A percentile compares a stretch with the other conserved stretches of the same genome.
phyloP scores from a whole-genome alignment of 2,888 invertebrate species.

The Lepidochrysops patricia region DNA sequence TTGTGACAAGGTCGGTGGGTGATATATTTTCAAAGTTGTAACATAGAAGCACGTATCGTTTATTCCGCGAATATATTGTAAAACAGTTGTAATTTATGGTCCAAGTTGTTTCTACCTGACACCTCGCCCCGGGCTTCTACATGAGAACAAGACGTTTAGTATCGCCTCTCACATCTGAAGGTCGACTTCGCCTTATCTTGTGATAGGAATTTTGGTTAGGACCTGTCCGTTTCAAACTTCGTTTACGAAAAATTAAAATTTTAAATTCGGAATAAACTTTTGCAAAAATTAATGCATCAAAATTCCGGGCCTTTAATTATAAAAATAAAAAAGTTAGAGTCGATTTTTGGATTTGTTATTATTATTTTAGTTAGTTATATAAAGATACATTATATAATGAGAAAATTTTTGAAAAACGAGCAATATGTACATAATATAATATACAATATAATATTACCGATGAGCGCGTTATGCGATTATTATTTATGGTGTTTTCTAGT shows the following conservation, averaged over 20 bases:
- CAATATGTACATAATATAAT: too few relatives aligned
- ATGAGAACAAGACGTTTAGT: background rate
- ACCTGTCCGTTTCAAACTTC: background rate
- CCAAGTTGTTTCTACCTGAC: background rate
- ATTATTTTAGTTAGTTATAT: too few relatives aligned
- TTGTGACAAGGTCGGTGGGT: background rate
- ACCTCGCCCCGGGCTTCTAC: background rate
- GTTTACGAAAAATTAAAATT: background rate
- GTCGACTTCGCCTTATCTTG: background rate
- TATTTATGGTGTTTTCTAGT: too few relatives aligned
- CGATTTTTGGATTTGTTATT: too few relatives aligned
- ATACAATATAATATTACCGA: too few relatives aligned
- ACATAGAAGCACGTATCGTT: background rate
- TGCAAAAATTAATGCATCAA: background rate
- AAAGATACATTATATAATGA: too few relatives aligned
- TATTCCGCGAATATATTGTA: background rate
- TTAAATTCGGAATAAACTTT: background rate
- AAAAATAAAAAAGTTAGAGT: background rate
- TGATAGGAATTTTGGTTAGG: background rate
- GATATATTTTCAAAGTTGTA: constrained; percentile 1
- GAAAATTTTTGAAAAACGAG: too few relatives aligned
- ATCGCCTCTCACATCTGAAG: background rate
- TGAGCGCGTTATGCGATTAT: too few relatives aligned
- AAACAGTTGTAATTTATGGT: constrained; percentile 1
- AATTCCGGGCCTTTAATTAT: background rate